phyloP scores from a whole-genome alignment of 2,113 vertebrate species.

The Laticauda laticaudata region DNA sequence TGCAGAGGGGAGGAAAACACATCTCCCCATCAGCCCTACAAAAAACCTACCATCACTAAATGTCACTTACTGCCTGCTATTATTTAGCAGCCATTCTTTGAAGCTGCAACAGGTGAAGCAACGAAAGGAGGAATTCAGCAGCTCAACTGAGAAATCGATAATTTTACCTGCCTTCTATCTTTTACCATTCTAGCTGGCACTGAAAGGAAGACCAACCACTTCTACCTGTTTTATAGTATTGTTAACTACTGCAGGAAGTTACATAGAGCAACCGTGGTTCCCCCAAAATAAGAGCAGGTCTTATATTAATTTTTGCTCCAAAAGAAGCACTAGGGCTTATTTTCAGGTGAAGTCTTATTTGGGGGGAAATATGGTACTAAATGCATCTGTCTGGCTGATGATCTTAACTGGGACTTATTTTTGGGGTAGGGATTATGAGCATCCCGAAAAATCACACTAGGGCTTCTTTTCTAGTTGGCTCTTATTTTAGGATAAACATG shows the following conservation, averaged over 20 bases:
- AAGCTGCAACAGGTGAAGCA: not conserved
- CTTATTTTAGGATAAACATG: too few relatives aligned
- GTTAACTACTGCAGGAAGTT: not conserved
- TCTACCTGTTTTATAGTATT: not conserved
- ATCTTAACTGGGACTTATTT: too few relatives aligned
- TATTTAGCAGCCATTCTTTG: not conserved
- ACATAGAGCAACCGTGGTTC: not conserved
- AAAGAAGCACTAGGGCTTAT: too few relatives aligned
- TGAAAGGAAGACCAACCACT: not conserved
- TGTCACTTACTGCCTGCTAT: not conserved
- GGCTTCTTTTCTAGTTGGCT: too few relatives aligned
- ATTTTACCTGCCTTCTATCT: not conserved
- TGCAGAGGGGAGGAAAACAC: not conserved
- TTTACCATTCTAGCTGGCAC: not conserved
- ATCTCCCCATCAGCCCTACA: not conserved
- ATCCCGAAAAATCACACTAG: too few relatives aligned
- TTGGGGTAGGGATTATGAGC: too few relatives aligned
- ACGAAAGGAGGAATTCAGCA: not conserved
- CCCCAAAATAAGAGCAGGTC: too few relatives aligned
- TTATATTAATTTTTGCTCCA: too few relatives aligned
- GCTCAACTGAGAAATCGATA: not conserved
- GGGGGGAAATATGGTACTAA: too few relatives aligned
- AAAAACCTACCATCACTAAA: not conserved
- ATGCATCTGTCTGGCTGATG: too few relatives aligned
- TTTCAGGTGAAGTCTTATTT: too few relatives aligned